Evolutionary conservation across 2,113 vertebrate genomes (phyloP).

Genomic region (Phalacrocorax carbo): DNA sequence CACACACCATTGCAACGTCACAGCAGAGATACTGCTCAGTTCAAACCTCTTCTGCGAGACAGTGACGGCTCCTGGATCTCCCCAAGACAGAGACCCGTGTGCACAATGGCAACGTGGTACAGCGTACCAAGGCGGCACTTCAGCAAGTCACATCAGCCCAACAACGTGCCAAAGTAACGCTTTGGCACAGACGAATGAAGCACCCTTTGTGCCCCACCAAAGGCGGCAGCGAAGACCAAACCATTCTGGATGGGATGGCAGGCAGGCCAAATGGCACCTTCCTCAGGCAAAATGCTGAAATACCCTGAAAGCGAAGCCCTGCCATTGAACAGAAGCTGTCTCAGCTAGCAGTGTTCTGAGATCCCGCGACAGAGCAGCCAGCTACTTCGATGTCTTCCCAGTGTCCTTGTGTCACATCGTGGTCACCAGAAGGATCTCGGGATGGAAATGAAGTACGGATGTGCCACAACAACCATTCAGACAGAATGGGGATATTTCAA

Average conservation of each 20-base stretch:
- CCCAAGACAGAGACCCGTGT: accelerated
- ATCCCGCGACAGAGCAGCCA: background rate
- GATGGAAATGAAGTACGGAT: accelerated
- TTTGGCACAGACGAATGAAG: accelerated
- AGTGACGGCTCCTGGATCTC: background rate
- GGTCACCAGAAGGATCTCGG: accelerated
- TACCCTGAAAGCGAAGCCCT: accelerated
- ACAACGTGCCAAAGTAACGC: accelerated
- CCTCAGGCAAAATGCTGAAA: accelerated
- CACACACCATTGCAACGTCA: accelerated
- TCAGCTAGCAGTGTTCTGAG: accelerated
- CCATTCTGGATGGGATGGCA: background rate
- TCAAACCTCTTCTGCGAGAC: background rate
- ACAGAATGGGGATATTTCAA: background rate
- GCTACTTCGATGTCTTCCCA: background rate
- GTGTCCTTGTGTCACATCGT: accelerated
- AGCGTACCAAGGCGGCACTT: accelerated
- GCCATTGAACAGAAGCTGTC: background rate
- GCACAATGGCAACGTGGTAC: accelerated
- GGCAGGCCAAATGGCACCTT: background rate
- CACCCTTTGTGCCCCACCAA: background rate
- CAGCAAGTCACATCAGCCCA: accelerated
- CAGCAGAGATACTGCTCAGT: background rate
- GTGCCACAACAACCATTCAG: background rate
- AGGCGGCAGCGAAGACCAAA: background rate